Evolutionary conservation across 2,797 vertebrate species (phyloP).

Genomic region (Acrocephalus scirpaceus): DNA sequence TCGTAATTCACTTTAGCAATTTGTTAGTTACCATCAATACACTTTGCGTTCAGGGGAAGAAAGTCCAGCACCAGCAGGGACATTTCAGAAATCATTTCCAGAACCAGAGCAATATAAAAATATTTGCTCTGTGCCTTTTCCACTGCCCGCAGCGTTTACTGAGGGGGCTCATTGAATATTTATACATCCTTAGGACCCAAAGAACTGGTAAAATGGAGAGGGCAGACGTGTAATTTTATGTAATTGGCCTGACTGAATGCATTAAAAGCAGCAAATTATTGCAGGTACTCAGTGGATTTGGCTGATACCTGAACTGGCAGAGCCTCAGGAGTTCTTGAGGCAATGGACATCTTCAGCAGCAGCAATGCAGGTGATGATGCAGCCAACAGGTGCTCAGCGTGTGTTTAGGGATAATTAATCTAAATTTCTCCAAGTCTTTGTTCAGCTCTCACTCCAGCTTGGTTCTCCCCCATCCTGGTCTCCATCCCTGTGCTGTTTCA

Average conservation of each 20-base stretch:
- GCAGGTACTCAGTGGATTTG: slow-evolving; percentile 12
- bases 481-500: not conserved
- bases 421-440: not conserved
- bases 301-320: slow-evolving; percentile 52
- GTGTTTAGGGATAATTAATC: not conserved
- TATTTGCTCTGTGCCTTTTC: slow-evolving; percentile 53
- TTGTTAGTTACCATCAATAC: not conserved
- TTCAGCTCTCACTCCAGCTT: not conserved
- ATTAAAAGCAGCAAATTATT: slow-evolving; percentile 33
- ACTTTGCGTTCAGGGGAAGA: not conserved
- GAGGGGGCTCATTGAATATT: slow-evolving; percentile 6
- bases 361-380: slow-evolving; percentile 38
- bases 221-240: slow-evolving; percentile 49
- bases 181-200: slow-evolving; percentile 1
- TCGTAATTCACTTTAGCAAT: not conserved
- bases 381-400: slow-evolving; percentile 27
- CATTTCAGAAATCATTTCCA: not conserved
- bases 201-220: slow-evolving; percentile 29
- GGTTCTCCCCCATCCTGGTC: not conserved
- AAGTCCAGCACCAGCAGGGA: not conserved
- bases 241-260: slow-evolving; percentile 56
- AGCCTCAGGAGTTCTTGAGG: too few species aligned
- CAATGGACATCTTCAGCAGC: slow-evolving; percentile 9
- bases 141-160: not conserved
- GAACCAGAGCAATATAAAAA: not conserved